Percentiles rank a stretch among this genome's conserved stretches.
These are phyloP conservation scores for Alectura lathami DNA, from an alignment of 2,113 vertebrate genomes.

Conservation along the genomic window DNA sequence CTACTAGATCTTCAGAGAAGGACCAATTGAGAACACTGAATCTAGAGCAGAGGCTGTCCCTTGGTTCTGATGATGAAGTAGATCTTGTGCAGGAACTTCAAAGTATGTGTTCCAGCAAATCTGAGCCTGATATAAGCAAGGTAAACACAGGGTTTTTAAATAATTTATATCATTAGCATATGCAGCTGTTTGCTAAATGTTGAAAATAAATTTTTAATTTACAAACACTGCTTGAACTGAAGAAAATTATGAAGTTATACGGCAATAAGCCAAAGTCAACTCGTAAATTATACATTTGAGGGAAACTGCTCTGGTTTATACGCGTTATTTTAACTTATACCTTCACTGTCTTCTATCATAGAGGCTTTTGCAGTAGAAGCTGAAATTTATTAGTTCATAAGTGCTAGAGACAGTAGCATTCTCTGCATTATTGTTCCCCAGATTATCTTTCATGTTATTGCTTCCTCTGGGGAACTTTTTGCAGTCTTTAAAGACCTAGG, in stretches of 20 bases:
- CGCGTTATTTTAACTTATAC: neutral
- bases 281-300: slow-evolving; percentile 1
- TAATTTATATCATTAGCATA: neutral
- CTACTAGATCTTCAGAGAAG: slow-evolving; percentile 68
- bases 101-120: slow-evolving; percentile 94
- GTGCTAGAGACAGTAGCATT: neutral
- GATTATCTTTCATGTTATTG: neutral
- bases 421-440: neutral
- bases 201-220: slow-evolving; percentile 26
- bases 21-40: slow-evolving; percentile 59
- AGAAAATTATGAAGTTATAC: slow-evolving; percentile 11
- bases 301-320: neutral
- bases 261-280: neutral
- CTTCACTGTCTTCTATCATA: neutral
- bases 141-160: slow-evolving; percentile 70
- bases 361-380: neutral
- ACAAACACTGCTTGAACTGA: neutral
- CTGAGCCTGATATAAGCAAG: slow-evolving; percentile 96
- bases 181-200: neutral
- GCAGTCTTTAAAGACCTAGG: neutral
- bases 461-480: neutral
- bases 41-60: slow-evolving; percentile 78
- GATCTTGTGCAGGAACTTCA: slow-evolving; percentile 91
- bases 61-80: slow-evolving; percentile 88
- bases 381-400: neutral